Evolutionary conservation across 1,140 invertebrate genomes (phyloP), one percentile per base, ranked within the genome.

Genomic region (Saccostrea cuccullata): DNA sequence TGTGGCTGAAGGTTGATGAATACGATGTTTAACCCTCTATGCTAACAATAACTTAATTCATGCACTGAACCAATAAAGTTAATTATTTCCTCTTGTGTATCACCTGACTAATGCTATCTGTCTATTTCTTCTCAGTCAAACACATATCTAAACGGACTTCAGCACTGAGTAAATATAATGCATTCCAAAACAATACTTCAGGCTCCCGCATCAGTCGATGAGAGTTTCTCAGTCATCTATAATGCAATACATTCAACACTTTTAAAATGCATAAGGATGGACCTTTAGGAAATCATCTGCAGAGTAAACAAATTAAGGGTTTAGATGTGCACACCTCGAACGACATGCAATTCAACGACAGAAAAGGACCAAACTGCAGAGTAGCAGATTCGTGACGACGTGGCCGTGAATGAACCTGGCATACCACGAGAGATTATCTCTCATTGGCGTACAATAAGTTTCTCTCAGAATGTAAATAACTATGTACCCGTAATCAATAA

Each of bases 41-140:
- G n/a, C 17, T 20, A 64, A 77, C 70, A 30, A 26, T 77, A 15
- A 26, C 23, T 36, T 30, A 77, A 77, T 26, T 77, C 70, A 40
- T 77, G 70, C 23, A 77, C 26, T 26, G 23, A 47, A 47, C 47
- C 26, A 15, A 17, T 15, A 15, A 36, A 36, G 30, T 77, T 47
- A 30, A 77, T 77, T 77, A 26, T 77, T 77, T 77, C 70, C 70
- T 77, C 70, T 77, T 77, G 70, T 36, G 70, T 77, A 26, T 26
- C 70, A 77, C 26, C 70, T 77, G 70, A 77, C 58, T 6, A 77
- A 77, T 26, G 70, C 11, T 77, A 12, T 30, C 26, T 77, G 30
- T 36, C 23, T 23, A 13, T 30, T 1, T 13, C 13, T 36, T 77
- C 23, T 17, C 20, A 67, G 20, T n/a, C 20, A 67, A 23, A 67